Conservation (phyloP, 2,797 vertebrate genomes). For the Sebastes nivosus region DNA sequence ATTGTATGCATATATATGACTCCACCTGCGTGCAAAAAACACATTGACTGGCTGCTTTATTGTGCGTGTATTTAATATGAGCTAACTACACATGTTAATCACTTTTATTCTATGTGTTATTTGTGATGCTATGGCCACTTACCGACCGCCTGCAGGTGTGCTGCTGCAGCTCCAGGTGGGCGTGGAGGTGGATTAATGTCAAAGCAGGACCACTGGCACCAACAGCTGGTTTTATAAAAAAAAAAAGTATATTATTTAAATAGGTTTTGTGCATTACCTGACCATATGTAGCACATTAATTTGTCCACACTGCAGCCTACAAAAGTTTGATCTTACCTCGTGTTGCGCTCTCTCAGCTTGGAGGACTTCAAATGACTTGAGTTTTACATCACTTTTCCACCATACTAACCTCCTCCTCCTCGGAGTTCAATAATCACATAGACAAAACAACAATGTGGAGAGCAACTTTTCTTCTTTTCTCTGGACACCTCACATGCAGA, state of each 20-base stretch:
- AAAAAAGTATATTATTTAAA: not conserved
- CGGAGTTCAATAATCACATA: slow-evolving; percentile 20
- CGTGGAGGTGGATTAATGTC: not conserved
- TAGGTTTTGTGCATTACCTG: not conserved
- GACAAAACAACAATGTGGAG: slow-evolving; percentile 20
- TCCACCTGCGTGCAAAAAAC: not conserved
- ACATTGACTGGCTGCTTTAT: not conserved
- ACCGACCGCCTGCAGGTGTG: slow-evolving; percentile 27
- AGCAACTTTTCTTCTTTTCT: slow-evolving; percentile 11
- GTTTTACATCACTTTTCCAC: slow-evolving; percentile 5
- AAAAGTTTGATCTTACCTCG: slow-evolving; percentile 38
- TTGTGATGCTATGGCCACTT: slow-evolving; percentile 1
- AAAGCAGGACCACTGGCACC: not conserved
- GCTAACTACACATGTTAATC: not conserved
- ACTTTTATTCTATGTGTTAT: not conserved
- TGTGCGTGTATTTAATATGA: not conserved
- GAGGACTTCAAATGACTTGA: not conserved
- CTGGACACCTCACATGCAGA: slow-evolving; percentile 32
- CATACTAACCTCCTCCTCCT: not conserved
- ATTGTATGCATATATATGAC: not conserved
- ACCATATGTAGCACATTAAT: not conserved
- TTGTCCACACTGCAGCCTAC: not conserved
- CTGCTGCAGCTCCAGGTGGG: slow-evolving; percentile 8
- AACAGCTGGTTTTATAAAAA: not conserved
- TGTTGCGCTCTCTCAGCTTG: not conserved